Conservation (phyloP, 2,797 vertebrate genomes). For the Chloroceryle amazona region DNA sequence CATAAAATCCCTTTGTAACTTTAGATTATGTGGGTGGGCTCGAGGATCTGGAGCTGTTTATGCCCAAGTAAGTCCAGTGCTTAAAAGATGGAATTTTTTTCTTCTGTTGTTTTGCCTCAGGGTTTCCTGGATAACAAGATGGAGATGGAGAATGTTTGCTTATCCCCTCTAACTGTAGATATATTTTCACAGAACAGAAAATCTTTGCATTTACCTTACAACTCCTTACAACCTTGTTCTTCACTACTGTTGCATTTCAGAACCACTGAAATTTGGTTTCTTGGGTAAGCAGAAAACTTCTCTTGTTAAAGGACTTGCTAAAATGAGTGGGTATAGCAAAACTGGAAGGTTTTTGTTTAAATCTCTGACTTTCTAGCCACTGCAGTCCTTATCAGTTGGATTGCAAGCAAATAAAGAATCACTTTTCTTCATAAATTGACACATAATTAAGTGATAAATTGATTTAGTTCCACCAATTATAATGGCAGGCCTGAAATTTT, state of each 20-base stretch:
- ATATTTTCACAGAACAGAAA: background rate
- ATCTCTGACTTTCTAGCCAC: background rate
- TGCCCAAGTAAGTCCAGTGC: background rate
- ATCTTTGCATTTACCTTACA: background rate
- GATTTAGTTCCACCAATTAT: conserved; percentile 72
- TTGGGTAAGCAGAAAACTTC: background rate
- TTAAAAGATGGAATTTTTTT: background rate
- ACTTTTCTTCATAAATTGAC: conserved; percentile 64
- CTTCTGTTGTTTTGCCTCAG: background rate
- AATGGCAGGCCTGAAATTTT: conserved; percentile 65
- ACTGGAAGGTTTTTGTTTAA: background rate
- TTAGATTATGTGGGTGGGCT: background rate
- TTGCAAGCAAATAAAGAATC: background rate
- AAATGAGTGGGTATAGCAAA: background rate
- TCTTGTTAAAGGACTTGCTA: conserved; percentile 3
- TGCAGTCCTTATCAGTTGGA: conserved; percentile 30
- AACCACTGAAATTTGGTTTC: background rate
- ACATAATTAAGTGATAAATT: conserved; percentile 77
- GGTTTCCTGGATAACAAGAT: background rate
- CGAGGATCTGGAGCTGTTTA: background rate
- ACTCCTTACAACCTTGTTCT: background rate
- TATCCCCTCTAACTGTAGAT: background rate
- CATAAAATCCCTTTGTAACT: background rate
- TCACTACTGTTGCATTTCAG: background rate
- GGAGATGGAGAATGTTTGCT: background rate